Base-by-base conservation (phyloP, 1,140 invertebrate genomes). In the Neuroterus valhalla region DNA sequence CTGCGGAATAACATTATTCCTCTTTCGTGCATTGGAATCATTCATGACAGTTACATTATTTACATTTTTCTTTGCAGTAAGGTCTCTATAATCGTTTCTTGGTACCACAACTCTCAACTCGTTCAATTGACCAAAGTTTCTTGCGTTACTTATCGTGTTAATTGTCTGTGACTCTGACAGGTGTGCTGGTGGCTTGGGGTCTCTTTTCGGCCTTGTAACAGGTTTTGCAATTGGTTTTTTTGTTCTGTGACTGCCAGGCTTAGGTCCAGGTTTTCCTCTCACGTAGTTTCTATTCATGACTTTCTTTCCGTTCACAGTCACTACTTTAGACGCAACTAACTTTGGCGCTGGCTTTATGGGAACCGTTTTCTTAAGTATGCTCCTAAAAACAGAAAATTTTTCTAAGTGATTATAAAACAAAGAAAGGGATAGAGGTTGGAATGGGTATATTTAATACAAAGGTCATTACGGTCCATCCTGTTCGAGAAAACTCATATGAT, bases 241-340 rank as follows among this genome's bases (percentile, higher is more conserved):
- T 15, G 11, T 38, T 31, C 11, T 62, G 14, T 38, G 31, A 38
- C 26, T 62, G 31, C 55, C 55, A 15, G 55, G 55, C 15, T 62
- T 62, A 6, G 55, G 55, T 31, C 55, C 55, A 2, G 55, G 55
- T 23, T 62, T 62, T 31, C 55, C 55, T 52, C 12, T 23, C 0
- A 10, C 2, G 15, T 26, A 26, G 5, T 10, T 62, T n/a, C 5
- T 6, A 8, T 26, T 23, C 8, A 62, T 15, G 0, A 62, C 8
- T 62, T 62, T 62, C 12, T 62, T 62, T 14, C 55, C 55, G n/a
- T 62, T 62, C 5, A 62, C 23, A 6, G 55, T 62, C 14, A 62
- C 55, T 31, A 62, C 31, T 62, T 62, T 62, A 0, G 55, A 62
- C 6, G 55, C 26, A 2, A 62, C 21, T 3, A 62, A 11, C 31